Percentiles rank a stretch among this genome's conserved stretches.
These are phyloP conservation scores for Saccostrea glomerata DNA, from an alignment of 1,140 invertebrate genomes.

Conservation along the genomic window DNA sequence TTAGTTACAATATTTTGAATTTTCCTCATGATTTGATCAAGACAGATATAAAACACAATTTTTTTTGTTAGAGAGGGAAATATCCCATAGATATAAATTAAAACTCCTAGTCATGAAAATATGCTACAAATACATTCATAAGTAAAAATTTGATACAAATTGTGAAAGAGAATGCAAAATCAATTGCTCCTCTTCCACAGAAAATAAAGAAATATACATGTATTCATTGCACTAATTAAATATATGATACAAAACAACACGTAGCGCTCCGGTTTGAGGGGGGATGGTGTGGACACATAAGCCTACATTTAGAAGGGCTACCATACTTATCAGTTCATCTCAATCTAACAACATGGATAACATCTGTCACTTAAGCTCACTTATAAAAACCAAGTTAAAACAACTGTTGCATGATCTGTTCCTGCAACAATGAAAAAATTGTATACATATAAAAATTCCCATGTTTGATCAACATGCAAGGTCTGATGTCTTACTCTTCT, in stretches of 20 bases:
- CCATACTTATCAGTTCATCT: conserved; percentile 7
- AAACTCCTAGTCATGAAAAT: conserved; percentile 29
- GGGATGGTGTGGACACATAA: conserved; percentile 25
- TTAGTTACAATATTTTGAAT: neutral
- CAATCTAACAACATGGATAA: conserved; percentile 27
- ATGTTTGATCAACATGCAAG: conserved; percentile 1
- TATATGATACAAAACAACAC: conserved; percentile 35
- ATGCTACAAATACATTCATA: conserved; percentile 35
- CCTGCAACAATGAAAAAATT: neutral
- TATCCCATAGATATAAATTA: conserved; percentile 31
- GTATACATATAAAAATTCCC: neutral
- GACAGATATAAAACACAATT: conserved; percentile 8
- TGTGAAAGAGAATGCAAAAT: conserved; percentile 23
- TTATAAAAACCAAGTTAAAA: conserved; percentile 30
- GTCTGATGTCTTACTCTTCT: neutral
- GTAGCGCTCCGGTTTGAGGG: conserved; percentile 15
- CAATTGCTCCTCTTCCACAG: conserved; percentile 5
- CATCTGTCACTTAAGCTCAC: conserved; percentile 27
- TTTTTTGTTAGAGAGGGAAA: neutral
- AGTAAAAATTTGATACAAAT: conserved; percentile 33
- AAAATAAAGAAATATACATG: conserved; percentile 25
- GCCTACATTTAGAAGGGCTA: conserved; percentile 19
- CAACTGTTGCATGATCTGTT: conserved; percentile 3
- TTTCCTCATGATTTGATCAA: conserved; percentile 10
- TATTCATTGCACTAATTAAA: conserved; percentile 38